Percentiles rank a stretch among this genome's conserved stretches.
These are phyloP conservation scores for Physeter macrocephalus DNA, from an alignment of 2,113 vertebrate genomes.

Conservation along the genomic window DNA sequence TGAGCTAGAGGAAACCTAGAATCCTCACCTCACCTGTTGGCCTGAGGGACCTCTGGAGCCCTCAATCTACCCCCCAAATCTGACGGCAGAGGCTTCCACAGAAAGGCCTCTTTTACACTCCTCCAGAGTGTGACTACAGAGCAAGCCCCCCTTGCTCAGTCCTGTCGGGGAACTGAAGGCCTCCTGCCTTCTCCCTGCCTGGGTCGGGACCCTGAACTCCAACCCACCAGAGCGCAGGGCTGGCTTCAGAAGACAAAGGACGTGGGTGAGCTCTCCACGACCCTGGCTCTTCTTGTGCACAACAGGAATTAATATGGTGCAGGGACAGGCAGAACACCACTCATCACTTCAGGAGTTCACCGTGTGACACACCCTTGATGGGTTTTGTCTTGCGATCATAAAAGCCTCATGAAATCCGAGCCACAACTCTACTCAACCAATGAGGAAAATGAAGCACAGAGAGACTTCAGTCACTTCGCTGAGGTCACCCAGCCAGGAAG, in stretches of 20 bases:
- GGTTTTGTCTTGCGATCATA: background rate
- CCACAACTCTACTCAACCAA: background rate
- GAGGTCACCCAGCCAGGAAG: background rate
- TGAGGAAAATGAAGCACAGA: background rate
- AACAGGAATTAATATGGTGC: fast-evolving
- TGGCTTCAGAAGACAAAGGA: background rate
- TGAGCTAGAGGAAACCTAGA: no score
- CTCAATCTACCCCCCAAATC: background rate
- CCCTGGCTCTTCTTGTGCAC: background rate
- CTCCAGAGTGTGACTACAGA: background rate
- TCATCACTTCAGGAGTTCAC: background rate
- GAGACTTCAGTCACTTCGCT: background rate
- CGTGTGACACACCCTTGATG: background rate
- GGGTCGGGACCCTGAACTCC: background rate
- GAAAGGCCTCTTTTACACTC: background rate
- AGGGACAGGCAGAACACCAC: background rate
- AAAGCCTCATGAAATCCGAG: background rate
- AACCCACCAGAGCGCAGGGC: background rate
- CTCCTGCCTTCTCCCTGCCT: background rate
- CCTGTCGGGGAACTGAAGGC: background rate
- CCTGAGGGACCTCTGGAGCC: background rate
- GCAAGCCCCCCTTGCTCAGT: fast-evolving
- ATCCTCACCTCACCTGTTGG: background rate
- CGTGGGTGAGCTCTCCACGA: fast-evolving
- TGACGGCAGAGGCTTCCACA: background rate